Conservation (phyloP, 2,797 vertebrate genomes). For the Echiichthys vipera region DNA sequence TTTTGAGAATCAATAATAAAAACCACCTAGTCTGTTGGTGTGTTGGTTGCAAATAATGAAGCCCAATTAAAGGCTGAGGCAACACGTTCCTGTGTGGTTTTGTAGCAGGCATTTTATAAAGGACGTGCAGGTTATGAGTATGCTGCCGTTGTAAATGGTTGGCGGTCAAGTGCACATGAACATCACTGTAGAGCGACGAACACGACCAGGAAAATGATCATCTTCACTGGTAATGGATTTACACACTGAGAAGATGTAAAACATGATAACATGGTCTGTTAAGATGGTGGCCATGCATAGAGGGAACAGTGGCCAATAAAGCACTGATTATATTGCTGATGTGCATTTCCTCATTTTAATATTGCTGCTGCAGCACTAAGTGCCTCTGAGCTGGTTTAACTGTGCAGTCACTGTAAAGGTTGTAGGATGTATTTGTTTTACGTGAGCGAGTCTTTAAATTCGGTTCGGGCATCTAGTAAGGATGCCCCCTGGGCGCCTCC, state of each 20-base stretch:
- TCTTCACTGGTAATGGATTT: constrained; percentile 30
- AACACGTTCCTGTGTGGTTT: not conserved
- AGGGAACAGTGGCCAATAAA: not conserved
- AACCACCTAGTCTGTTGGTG: no score
- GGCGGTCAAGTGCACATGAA: not conserved
- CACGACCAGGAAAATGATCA: not conserved
- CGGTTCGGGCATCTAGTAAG: no score
- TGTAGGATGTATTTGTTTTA: not conserved
- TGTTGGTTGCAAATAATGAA: no score
- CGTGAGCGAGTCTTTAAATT: no score
- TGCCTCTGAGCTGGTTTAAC: not conserved
- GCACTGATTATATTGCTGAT: not conserved
- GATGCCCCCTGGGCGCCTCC: no score
- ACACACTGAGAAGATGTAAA: constrained; percentile 15
- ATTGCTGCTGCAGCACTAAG: not conserved
- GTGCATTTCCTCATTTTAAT: not conserved
- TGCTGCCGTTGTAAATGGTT: not conserved
- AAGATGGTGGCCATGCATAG: constrained; percentile 5
- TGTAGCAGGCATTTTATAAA: not conserved
- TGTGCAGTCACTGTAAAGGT: not conserved
- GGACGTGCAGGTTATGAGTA: not conserved
- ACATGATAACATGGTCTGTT: constrained; percentile 34
- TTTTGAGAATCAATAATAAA: no score
- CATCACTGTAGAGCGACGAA: not conserved
- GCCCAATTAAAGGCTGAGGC: not conserved